These are phyloP conservation scores for Hemiscyllium ocellatum DNA, from an alignment of 2,113 vertebrate species.

Conservation along the genomic window DNA sequence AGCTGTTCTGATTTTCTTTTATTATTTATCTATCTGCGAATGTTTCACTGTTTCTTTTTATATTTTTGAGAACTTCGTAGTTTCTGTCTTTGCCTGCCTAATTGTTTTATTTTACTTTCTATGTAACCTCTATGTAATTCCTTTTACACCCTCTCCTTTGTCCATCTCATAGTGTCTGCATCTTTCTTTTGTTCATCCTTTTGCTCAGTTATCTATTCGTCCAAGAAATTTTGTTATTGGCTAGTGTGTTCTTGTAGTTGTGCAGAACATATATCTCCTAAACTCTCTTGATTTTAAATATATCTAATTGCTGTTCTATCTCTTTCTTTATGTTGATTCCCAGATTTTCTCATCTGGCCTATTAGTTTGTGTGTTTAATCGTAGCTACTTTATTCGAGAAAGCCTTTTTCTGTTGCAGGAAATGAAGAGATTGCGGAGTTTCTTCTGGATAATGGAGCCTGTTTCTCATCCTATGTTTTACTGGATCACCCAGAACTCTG, in stretches of 20 bases:
- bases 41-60: background rate
- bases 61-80: too few relatives aligned
- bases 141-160: background rate
- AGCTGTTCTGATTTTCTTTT: background rate
- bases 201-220: background rate
- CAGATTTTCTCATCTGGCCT: too few relatives aligned
- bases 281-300: background rate
- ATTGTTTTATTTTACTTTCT: background rate
- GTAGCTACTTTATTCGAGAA: background rate
- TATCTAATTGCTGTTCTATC: background rate
- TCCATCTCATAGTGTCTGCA: background rate
- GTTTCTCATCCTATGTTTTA: conserved; percentile 84
- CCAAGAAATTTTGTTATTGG: too few relatives aligned
- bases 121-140: background rate
- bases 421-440: conserved; percentile 78
- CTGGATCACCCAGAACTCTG: conserved; percentile 79
- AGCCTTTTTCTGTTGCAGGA: conserved; percentile 53
- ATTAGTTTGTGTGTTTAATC: background rate
- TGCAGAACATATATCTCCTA: background rate
- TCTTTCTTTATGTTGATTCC: background rate
- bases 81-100: background rate
- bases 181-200: background rate
- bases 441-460: conserved; percentile 80
- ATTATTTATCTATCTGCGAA: too few relatives aligned
- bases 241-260: background rate